Evolutionary conservation across 2,888 invertebrate genomes (phyloP), one percentile per base, ranked within the genome.

Genomic region (Drosophila infuscata): DNA sequence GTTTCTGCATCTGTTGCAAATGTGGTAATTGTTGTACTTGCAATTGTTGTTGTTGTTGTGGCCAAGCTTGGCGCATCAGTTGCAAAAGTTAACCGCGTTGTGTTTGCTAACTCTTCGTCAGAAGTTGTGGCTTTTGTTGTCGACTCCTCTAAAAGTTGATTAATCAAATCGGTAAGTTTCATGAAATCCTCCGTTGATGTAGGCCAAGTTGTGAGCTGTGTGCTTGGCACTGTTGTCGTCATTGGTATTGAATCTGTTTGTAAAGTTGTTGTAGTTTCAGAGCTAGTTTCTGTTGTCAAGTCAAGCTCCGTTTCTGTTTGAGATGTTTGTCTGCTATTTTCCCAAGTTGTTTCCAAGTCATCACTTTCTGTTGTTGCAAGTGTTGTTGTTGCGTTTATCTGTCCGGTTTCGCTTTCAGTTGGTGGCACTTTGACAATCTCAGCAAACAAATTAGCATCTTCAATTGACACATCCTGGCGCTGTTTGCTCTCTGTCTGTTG

Each of bases 141-240:
- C 30, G 67, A 64, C 58, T 65, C 70, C 35, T 81, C 72, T 30
- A 79, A 56, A 25, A 83, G 61, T 61, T 89, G 79, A 6, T 68
- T 81, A 17, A 81, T 75, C 48, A 91, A 67, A 29, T 85, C 78
- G 1, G 74, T 66, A 12, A 89, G 51, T 57, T 76, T 89, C 63
- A 43, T 70, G 2, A 85, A 76, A 59, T 85, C 90, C 52, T 80
- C 77, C 0, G 76, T 81, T n/a, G 92, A 76, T 5, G 81, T 76
- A 0, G 90, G 83, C 60, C 83, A 71, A 6, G 58, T 52, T 56
- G 48, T 25, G 3, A 38, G 29, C 52, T 41, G 9, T 46, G 57
- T 61, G 36, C 52, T 73, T 30, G 59, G 33, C 17, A 9, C 43
- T n/a, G 30, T 25, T 35, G 54, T 29, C 62, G 36, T 12, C 12